Evolutionary conservation across 1,140 invertebrate genomes (phyloP), one percentile per base, ranked within the genome.

Genomic region (Drosophila mauritiana): DNA sequence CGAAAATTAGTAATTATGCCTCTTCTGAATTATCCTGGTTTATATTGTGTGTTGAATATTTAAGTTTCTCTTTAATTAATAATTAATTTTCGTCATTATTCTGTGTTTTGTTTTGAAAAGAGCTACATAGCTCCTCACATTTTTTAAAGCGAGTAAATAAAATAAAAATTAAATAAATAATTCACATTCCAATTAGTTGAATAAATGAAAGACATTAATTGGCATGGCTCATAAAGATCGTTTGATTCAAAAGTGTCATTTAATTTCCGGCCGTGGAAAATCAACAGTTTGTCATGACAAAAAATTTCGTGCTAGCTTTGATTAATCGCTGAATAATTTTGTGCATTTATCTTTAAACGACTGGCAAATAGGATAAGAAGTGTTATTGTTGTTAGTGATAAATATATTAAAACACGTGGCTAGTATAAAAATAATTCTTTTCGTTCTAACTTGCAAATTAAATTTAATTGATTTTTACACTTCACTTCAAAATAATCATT

Each of bases 191-290:
- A 53, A 53, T 37, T 53, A 37, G 11, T 37, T 13, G 7, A 36
- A 58, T 36, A 58, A 58, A 58, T 11, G 11, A 25, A 51, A 15
- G 11, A 4, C 34, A 6, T 15, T 53, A 36, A 58, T 59, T 52
- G 56, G 45, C 27, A 37, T 13, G 22, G 17, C 6, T 53, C 11
- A 25, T 27, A n/a, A 4, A 52, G 48, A 8, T 17, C 15, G 15
- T 13, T 11, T 37, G 52, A 12, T 37, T 27, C 4, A 54, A 17
- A 17, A 37, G 11, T 6, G 57, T 11, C 12, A 20, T 36, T 36
- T 17, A 20, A 36, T 17, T 12, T 10, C 1, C n/a, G 15, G 25
- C 4, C 3, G 22, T 2, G 6, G 12, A 17, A 49, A 31, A 49
- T 11, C 8, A 34, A 51, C 15, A 15, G 17, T 17, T 51, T 15